A percentile compares a stretch with the other conserved stretches of the same genome.
Conservation (phyloP, 2,797 vertebrate genomes). For the Dendrocincla tyrannina region DNA sequence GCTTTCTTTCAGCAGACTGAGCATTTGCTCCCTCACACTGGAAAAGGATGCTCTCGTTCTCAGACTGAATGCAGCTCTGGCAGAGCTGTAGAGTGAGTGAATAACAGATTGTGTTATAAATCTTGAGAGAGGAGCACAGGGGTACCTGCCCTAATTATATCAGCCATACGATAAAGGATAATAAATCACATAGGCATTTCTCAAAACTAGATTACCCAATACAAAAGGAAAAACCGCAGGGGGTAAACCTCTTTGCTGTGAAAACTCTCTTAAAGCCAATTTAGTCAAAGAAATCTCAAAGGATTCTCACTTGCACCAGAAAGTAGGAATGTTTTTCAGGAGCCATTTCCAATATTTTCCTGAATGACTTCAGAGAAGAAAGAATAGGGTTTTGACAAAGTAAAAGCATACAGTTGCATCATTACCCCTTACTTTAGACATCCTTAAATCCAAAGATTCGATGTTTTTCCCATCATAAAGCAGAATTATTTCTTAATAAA, state of each 20-base stretch:
- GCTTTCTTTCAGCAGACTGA: constrained; percentile 54
- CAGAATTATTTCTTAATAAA: not conserved
- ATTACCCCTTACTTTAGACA: not conserved
- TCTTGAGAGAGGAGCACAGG: constrained; percentile 64
- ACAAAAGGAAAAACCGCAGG: constrained; percentile 37
- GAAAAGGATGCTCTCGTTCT: constrained; percentile 66
- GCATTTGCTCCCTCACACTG: constrained; percentile 53
- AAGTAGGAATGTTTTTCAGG: constrained; percentile 2
- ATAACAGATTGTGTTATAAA: constrained; percentile 67
- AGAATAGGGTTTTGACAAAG: not conserved
- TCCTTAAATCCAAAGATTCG: not conserved
- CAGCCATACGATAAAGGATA: constrained; percentile 56
- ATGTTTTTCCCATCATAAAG: not conserved
- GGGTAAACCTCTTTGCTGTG: constrained; percentile 3
- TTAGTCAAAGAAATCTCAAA: constrained; percentile 1
- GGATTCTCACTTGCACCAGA: not conserved
- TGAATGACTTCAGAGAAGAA: not conserved
- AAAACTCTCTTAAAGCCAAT: constrained; percentile 43
- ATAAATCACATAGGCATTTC: constrained; percentile 54
- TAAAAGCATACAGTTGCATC: not conserved
- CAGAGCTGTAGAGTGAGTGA: constrained; percentile 68
- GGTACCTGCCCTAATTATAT: constrained; percentile 72
- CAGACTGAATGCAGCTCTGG: constrained; percentile 69
- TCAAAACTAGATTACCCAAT: constrained; percentile 45
- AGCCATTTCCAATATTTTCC: not conserved